Evolutionary conservation across 2,113 vertebrate genomes (phyloP).

Genomic region (Petromus typicus): DNA sequence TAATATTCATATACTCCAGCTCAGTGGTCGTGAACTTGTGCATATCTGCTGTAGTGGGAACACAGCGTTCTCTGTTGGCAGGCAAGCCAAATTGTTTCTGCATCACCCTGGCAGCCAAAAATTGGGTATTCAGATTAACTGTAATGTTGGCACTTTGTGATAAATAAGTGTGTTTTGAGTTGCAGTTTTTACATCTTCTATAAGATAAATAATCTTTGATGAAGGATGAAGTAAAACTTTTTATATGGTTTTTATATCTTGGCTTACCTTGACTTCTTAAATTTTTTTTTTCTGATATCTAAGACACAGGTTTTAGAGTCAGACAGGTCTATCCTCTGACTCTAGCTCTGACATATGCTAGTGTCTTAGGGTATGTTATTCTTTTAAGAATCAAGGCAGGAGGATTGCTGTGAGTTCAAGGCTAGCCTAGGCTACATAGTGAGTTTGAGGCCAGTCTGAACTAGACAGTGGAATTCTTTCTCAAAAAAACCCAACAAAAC

Average conservation of each 20-base stretch:
- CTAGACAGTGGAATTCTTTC: not conserved
- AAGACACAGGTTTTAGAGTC: conserved; percentile 12
- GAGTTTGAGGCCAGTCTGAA: not conserved
- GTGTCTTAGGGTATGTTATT: conserved; percentile 8
- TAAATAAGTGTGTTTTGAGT: no score
- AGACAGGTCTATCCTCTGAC: not conserved
- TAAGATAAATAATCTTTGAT: conserved; percentile 10
- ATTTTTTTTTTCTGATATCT: not conserved
- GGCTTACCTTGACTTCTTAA: not conserved
- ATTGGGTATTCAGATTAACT: not conserved
- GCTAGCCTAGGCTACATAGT: not conserved
- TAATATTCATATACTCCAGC: not conserved
- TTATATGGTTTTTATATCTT: not conserved
- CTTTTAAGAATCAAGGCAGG: conserved; percentile 34
- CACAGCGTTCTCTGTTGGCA: not conserved
- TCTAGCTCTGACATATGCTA: not conserved
- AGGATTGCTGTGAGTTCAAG: not conserved
- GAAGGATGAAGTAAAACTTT: conserved; percentile 36
- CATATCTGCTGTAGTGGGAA: not conserved
- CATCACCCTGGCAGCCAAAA: not conserved
- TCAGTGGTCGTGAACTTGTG: conserved; percentile 4
- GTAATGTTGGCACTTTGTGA: not conserved
- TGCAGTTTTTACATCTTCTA: not conserved
- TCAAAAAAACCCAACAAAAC: not conserved
- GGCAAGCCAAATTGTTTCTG: not conserved